Evolutionary conservation across 2,113 vertebrate genomes (phyloP).

Genomic region (Mixornis gularis): DNA sequence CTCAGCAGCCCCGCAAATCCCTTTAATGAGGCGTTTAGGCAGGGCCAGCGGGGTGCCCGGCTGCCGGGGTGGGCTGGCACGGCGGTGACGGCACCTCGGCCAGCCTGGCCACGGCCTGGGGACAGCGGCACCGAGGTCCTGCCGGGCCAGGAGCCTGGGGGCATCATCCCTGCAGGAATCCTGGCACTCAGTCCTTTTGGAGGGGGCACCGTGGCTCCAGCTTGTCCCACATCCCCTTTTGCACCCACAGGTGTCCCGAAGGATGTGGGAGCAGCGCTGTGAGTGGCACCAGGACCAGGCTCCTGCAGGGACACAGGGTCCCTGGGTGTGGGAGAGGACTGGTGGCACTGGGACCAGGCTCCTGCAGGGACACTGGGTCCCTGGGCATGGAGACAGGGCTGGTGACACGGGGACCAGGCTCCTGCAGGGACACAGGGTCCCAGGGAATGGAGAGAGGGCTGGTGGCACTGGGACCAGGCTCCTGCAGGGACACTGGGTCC

Average conservation of each 20-base stretch:
- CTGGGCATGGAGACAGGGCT: rapidly evolving
- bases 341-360: rapidly evolving
- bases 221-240: not conserved
- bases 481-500: not conserved
- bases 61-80: not conserved
- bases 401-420: not conserved
- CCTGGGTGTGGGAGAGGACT: rapidly evolving
- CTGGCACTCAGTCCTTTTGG: rapidly evolving
- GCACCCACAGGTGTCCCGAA: rapidly evolving
- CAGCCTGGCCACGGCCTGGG: rapidly evolving
- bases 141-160: not conserved
- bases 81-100: rapidly evolving
- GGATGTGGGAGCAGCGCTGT: not conserved
- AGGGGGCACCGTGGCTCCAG: rapidly evolving
- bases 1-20: not conserved
- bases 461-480: rapidly evolving
- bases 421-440: rapidly evolving
- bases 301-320: rapidly evolving
- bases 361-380: rapidly evolving
- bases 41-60: not conserved
- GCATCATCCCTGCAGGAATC: rapidly evolving
- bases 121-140: rapidly evolving
- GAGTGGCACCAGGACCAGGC: rapidly evolving
- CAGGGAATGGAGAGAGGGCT: rapidly evolving
- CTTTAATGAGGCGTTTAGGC: constrained; percentile 4